Base-by-base conservation (phyloP, 1,140 invertebrate genomes). In the Penaeus chinensis region DNA sequence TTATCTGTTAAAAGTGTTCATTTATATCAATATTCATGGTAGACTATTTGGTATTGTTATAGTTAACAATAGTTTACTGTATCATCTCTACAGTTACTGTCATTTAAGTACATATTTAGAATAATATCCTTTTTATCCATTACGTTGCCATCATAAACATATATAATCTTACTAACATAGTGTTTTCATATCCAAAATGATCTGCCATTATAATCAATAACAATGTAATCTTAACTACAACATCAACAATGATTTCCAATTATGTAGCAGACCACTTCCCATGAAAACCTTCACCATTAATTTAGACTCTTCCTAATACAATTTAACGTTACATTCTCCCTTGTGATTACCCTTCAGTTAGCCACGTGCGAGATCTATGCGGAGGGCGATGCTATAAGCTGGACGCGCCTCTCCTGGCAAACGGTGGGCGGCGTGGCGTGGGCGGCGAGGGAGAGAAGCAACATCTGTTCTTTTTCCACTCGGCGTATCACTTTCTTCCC, bases 321-420 rank as follows among this genome's bases (percentile, higher is more conserved):
- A 37, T 60, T 19, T 27, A 13, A 62, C 24, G 18, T 37, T 66
- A 24, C 32, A 82, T 37, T 60, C 42, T 27, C n/a, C 61, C 42
- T 62, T 27, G 32, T 24, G 19, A 18, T 42, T 42, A 1, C 22
- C 13, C 61, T 8, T 8, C 85, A 87, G 85, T 20, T 87, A n/a
- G n/a, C 80, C 4, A 37, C 69, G 37, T 87, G 85, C 61, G 62
- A 24, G 4, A 32, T 54, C 4, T 87, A 82, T 60, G 80, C 27
- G 19, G 85, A 87, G 62, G 85, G 85, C 16, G 85, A 87, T 37
- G 80, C 62, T 20, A 27, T 87, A 13, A 32, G 47, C 19, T 87
- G 85, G 85, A 76, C 85, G 0, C 47, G 85, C 22, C 80, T 82
- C 69, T 87, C 85, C 18, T 87, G 85, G 85, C 85, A 87, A 71